A percentile compares a stretch with the other conserved stretches of the same genome.
These are phyloP conservation scores for Microcebus griseorufus DNA, from an alignment of 2,113 vertebrate genomes.

Conservation along the genomic window DNA sequence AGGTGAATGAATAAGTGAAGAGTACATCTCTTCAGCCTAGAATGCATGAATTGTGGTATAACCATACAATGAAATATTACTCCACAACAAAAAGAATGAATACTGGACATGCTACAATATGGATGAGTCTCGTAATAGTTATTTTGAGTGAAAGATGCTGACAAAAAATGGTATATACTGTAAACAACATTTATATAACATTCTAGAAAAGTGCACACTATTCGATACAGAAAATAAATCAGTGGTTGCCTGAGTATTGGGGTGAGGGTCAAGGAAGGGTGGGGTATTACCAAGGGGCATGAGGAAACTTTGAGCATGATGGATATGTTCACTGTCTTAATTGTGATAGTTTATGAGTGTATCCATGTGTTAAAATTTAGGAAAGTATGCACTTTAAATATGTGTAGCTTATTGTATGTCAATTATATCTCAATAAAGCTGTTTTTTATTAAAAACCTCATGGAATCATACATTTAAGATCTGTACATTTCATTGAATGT, in stretches of 20 bases:
- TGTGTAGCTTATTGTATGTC: neutral
- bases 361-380: neutral
- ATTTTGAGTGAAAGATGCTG: neutral
- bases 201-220: neutral
- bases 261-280: neutral
- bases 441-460: neutral
- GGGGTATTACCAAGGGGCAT: neutral
- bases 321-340: neutral
- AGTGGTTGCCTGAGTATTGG: neutral
- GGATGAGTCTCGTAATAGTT: neutral
- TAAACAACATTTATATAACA: neutral
- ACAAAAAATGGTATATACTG: neutral
- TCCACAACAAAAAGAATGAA: neutral
- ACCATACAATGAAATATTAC: neutral
- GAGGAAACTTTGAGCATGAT: neutral
- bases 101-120: neutral
- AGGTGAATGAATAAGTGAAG: neutral
- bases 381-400: neutral
- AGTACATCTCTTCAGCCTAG: neutral
- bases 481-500: neutral
- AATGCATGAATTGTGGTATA: neutral
- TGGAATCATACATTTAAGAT: neutral
- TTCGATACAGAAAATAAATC: neutral
- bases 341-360: neutral
- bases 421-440: neutral